phyloP scores from a whole-genome alignment of 1,140 invertebrate species.

The Ruditapes philippinarum region DNA sequence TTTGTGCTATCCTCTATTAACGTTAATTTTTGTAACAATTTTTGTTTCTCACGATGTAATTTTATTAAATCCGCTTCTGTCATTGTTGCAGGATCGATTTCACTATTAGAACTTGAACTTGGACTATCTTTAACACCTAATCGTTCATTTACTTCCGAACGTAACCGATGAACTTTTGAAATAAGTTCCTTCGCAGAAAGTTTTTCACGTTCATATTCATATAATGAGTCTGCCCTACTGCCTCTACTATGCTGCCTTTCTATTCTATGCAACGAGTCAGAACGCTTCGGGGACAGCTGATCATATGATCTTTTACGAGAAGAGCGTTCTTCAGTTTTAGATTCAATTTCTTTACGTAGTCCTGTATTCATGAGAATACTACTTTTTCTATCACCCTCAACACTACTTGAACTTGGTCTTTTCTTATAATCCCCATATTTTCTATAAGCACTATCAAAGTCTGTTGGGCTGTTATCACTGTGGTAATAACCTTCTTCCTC shows the following conservation, averaged over 20 bases:
- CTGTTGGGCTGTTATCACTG: slow-evolving; percentile 58
- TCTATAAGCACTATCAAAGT: slow-evolving; percentile 66
- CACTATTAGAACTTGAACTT: slow-evolving; percentile 78
- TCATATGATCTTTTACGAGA: slow-evolving; percentile 80
- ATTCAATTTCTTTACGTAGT: slow-evolving; percentile 66
- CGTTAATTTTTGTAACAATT: slow-evolving; percentile 83
- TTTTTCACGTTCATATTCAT: slow-evolving; percentile 54
- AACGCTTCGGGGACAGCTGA: slow-evolving; percentile 71
- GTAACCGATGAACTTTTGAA: slow-evolving; percentile 42
- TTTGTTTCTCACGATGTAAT: slow-evolving; percentile 84
- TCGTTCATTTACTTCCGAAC: slow-evolving; percentile 65
- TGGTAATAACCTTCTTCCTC: slow-evolving; percentile 71
- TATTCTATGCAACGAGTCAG: slow-evolving; percentile 62
- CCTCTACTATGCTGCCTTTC: slow-evolving; percentile 72
- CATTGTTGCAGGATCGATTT: slow-evolving; percentile 82
- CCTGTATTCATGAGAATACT: slow-evolving; percentile 57
- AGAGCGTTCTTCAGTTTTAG: slow-evolving; percentile 73
- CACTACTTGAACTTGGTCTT: slow-evolving; percentile 59
- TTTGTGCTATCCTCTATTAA: slow-evolving; percentile 81
- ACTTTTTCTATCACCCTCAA: slow-evolving; percentile 63
- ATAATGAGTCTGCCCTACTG: slow-evolving; percentile 58
- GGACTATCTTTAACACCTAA: slow-evolving; percentile 72
- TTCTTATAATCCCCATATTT: slow-evolving; percentile 66
- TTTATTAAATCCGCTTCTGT: slow-evolving; percentile 82
- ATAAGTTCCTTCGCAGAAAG: slow-evolving; percentile 41